Conservation (phyloP, 2,888 invertebrate genomes). For the Ethmia dodecea region DNA sequence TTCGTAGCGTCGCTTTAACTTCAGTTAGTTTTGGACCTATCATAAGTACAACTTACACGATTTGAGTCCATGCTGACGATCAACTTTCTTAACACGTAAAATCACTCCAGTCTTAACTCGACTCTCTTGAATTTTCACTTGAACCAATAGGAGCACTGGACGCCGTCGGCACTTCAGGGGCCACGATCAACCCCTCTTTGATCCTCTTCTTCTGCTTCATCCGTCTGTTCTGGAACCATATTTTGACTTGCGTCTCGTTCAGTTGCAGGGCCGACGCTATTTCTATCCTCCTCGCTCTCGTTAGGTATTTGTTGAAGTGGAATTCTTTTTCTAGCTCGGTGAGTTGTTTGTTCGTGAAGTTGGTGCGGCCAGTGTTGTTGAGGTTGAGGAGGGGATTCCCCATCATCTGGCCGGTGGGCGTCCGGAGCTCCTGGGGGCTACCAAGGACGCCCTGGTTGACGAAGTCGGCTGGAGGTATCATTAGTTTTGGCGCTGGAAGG, state of each 20-base stretch:
- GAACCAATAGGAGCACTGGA: constrained; percentile 65
- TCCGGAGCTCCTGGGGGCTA: constrained; percentile 68
- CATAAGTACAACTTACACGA: too few relatives aligned
- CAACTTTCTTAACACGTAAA: too few relatives aligned
- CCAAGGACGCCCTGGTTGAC: constrained; percentile 65
- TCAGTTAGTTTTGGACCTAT: too few relatives aligned
- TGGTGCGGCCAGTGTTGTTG: constrained; percentile 96
- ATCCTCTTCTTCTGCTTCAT: constrained; percentile 99
- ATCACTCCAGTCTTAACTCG: constrained; percentile 64
- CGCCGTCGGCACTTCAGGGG: constrained; percentile 71
- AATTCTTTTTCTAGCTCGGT: constrained; percentile 99
- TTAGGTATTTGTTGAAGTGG: constrained; percentile 99
- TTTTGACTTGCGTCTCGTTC: constrained; percentile 98
- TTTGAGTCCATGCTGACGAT: too few relatives aligned
- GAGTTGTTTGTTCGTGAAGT: constrained; percentile 99
- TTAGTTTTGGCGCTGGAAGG: constrained; percentile 81
- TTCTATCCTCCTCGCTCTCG: constrained; percentile 96
- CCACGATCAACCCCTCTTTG: constrained; percentile 90
- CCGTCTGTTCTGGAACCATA: constrained; percentile 98
- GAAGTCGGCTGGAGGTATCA: constrained; percentile 75
- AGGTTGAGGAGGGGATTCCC: constrained; percentile 67
- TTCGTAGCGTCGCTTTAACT: too few relatives aligned
- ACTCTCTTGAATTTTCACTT: constrained; percentile 86
- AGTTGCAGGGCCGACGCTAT: constrained; percentile 97
- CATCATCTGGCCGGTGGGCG: constrained; percentile 67